Conservation (phyloP, 2,888 invertebrate species). For the Dryococelus australis region DNA sequence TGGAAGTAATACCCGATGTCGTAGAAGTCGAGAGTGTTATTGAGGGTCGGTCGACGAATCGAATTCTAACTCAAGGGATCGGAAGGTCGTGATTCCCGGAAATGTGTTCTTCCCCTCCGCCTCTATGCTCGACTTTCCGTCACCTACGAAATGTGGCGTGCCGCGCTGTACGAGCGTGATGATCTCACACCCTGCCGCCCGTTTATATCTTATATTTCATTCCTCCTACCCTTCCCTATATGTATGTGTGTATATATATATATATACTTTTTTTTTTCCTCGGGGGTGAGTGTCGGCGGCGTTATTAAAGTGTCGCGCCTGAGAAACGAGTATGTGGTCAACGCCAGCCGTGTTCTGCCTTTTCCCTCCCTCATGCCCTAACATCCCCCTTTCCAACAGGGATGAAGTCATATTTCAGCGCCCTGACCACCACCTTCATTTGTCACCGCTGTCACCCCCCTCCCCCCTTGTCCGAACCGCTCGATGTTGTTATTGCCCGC, state of each 20-base stretch:
- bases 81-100: no score
- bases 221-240: background rate
- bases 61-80: background rate
- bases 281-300: background rate
- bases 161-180: background rate
- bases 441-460: constrained; percentile 37
- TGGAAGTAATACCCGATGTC: no score
- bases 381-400: background rate
- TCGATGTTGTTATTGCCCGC: background rate
- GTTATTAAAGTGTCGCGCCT: constrained; percentile 10
- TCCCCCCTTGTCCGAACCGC: background rate
- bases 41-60: background rate
- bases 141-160: background rate
- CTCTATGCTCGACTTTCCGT: background rate
- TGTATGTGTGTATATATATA: background rate
- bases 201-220: constrained; percentile 12
- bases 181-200: background rate
- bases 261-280: background rate
- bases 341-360: background rate
- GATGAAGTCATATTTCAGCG: constrained; percentile 36
- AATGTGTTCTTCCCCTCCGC: no score
- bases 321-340: background rate
- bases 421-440: constrained; percentile 34
- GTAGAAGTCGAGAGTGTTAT: background rate
- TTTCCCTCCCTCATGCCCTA: background rate